phyloP scores from a whole-genome alignment of 1,140 invertebrate genomes.

The Dolichoris vasculosae region DNA sequence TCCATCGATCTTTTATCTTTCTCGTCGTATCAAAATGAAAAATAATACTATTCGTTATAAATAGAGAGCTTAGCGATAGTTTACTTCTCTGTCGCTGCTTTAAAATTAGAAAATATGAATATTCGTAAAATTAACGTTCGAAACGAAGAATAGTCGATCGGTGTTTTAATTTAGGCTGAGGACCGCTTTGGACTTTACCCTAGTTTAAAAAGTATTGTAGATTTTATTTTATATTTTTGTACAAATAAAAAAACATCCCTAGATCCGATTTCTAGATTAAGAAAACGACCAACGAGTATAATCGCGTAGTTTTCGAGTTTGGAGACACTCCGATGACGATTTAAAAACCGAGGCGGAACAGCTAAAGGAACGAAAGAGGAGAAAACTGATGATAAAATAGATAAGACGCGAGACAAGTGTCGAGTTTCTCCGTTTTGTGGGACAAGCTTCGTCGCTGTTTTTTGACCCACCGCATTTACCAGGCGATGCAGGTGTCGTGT shows the following conservation, averaged over 20 bases:
- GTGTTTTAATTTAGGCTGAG: not conserved
- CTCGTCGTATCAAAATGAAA: not conserved
- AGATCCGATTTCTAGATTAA: no score
- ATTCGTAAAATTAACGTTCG: not conserved
- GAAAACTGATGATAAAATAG: conserved; percentile 12
- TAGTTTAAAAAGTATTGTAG: not conserved
- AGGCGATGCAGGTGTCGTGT: conserved; percentile 43
- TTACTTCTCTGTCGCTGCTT: not conserved
- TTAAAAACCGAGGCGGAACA: not conserved
- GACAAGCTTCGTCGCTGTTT: conserved; percentile 6
- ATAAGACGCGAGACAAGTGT: conserved; percentile 30
- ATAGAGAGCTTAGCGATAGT: not conserved
- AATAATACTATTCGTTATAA: not conserved
- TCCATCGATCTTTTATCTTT: no score
- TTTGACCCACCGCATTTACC: conserved; percentile 19
- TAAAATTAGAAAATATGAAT: not conserved
- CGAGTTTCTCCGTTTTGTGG: conserved; percentile 46
- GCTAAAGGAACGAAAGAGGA: conserved; percentile 10
- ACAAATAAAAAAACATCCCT: no score
- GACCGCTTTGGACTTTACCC: not conserved
- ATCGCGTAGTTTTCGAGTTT: not conserved
- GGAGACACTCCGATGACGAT: not conserved
- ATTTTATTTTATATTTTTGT: no score
- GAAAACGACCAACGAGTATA: no score
- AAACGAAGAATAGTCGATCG: not conserved